Conservation (phyloP, 2,888 invertebrate genomes). For the Callimorpha dominula region DNA sequence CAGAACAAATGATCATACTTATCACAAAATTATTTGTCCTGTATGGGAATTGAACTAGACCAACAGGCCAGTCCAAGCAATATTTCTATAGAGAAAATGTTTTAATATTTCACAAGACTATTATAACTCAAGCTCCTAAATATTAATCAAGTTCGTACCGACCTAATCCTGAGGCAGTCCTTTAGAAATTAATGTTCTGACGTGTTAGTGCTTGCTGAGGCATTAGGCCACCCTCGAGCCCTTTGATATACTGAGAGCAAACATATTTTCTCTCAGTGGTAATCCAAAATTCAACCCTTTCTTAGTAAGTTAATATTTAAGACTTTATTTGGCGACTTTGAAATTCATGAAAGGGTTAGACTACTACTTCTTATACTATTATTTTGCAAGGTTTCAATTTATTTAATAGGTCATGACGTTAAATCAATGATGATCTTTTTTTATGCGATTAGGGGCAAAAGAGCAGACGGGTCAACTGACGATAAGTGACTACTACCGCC, state of each 20-base stretch:
- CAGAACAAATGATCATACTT: too few species aligned
- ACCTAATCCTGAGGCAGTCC: not conserved
- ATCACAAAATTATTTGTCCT: too few species aligned
- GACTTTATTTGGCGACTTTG: not conserved
- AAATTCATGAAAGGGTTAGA: not conserved
- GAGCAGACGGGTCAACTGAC: too few species aligned
- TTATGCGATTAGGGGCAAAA: too few species aligned
- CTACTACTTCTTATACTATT: not conserved
- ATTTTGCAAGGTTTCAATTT: not conserved
- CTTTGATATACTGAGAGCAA: conserved; percentile 2
- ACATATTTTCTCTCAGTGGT: conserved; percentile 6
- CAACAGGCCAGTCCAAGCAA: too few species aligned
- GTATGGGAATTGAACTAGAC: too few species aligned
- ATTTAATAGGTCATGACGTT: not conserved
- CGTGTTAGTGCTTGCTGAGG: not conserved
- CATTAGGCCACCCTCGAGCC: conserved; percentile 8
- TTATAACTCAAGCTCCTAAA: not conserved
- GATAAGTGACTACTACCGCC: too few species aligned
- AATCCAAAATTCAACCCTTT: conserved; percentile 16
- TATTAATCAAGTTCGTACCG: not conserved
- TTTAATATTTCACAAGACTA: not conserved
- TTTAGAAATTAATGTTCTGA: conserved; percentile 11
- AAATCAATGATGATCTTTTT: too few species aligned
- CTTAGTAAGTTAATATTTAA: conserved; percentile 19
- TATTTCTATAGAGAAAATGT: too few species aligned